Evolutionary conservation across 2,797 vertebrate genomes (phyloP), one percentile per base, ranked within the genome.

Genomic region (Orientallactaga sibirica): DNA sequence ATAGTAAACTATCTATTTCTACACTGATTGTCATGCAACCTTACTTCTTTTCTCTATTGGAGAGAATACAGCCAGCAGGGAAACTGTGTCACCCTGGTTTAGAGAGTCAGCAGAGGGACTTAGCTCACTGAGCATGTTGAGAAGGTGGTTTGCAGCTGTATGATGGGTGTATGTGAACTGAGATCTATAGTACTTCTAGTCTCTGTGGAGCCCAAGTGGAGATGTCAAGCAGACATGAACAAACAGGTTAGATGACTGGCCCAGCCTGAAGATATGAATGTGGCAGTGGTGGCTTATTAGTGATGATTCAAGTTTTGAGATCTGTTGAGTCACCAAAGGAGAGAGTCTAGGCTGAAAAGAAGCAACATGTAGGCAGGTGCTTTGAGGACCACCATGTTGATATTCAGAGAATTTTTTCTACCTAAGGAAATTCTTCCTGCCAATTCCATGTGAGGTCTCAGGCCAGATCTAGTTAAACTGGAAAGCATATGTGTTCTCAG

Each of bases 221-320:
- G 74, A n/a, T n/a, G 41, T 87, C 62, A 82, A 89, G 14, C 33
- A 16, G 11, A 4, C 19, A 82, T 70, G 20, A 87, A 37, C 4
- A 91, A 66, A 25, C 11, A 70, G 74, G 33, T 91, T 64, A 16
- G 0, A 8, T 71, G 58, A 77, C 41, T 66, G 9, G 25, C 64
- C 27, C 25, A 78, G 79, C 8, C n/a, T 71, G 18, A 41, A 55
- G 67, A 55, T 73, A 88, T 61, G 62, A 62, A 25, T 67, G 48
- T 73, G 20, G n/a, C 93, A 86, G n/a, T 37, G 15, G 27, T 81
- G 64, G 1, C n/a, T 81, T 74, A 78, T 3, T 76, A 24, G 70
- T 61, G 79, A 61, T 70, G 62, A 86, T 94, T 94, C 80, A 41
- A 94, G 76, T 68, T 22, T 86, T 29, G 33, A 58, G 48, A 84